phyloP scores from a whole-genome alignment of 2,797 vertebrate species.

The Schizopygopsis malacanthus region DNA sequence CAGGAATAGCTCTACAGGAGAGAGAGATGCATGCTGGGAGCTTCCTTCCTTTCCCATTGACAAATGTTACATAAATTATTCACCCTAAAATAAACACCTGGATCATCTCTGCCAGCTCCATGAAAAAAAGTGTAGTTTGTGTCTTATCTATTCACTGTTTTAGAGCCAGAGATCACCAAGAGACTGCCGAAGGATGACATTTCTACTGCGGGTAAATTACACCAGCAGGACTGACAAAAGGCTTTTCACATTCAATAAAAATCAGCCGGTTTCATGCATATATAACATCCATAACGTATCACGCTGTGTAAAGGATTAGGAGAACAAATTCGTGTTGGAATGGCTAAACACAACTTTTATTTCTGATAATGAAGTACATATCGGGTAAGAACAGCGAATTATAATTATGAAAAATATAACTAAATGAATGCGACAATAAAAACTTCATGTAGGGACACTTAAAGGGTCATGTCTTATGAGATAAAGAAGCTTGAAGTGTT shows the following conservation, averaged over 20 bases:
- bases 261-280: neutral
- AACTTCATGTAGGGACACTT: neutral
- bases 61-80: conserved; percentile 65
- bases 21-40: conserved; percentile 54
- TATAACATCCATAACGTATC: conserved; percentile 7
- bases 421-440: conserved; percentile 12
- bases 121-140: conserved; percentile 52
- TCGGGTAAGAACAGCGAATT: neutral
- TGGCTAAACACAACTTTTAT: conserved; percentile 31
- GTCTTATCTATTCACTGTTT: conserved; percentile 54
- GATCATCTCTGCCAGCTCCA: conserved; percentile 51
- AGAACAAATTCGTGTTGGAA: conserved; percentile 22
- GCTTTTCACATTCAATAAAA: conserved; percentile 46
- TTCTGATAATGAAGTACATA: conserved; percentile 21
- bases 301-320: conserved; percentile 8
- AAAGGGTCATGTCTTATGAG: neutral
- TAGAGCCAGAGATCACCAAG: conserved; percentile 40
- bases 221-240: conserved; percentile 36
- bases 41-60: conserved; percentile 60
- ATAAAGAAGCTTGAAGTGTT: neutral
- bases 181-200: conserved; percentile 31
- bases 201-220: conserved; percentile 49
- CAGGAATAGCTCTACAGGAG: conserved; percentile 49
- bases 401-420: conserved; percentile 19
- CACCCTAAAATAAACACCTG: conserved; percentile 59